Evolutionary conservation across 2,888 invertebrate species (phyloP), one percentile per base, ranked within the genome.

Genomic region (Drosophila planitibia): DNA sequence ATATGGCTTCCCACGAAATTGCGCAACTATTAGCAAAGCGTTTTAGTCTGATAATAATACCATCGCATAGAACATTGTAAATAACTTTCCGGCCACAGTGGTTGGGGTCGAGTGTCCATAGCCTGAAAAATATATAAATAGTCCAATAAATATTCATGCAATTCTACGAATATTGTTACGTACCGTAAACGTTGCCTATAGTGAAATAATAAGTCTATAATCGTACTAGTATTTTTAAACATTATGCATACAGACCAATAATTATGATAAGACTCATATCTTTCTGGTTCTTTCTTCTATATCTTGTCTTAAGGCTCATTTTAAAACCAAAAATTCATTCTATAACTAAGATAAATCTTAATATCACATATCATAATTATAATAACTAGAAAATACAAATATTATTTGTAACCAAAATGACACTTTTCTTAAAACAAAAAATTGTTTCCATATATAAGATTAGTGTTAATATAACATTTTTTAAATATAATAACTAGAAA

Each of bases 61-160:
- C 96, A 97, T 97, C 61, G 97, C 98, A 94, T 98, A 98, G 9
- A 96, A 96, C 97, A 99, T 99, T 93, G 99, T 99, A 94, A 99
- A 99, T 0, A 98, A 97, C 94, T 99, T 99, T 0, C 99, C 99
- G 37, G 97, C 97, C 71, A 96, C 96, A 12, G 99, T 99, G 4
- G 98, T 98, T 1, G 99, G 99, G 0, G 97, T 97, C n/a, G 93
- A 93, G 74, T 63, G 99, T 97, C 65, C 98, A 93, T 99, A 99
- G 3, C 84, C 84, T 85, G 14, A 5, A 70, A 68, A 25, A 54
- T 28, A 9, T 49, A 32, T 7, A 57, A 28, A 39, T 30, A 7
- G 4, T 52, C 12, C 12, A n/a, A 22, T 19, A 10, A 51, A 22
- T 41, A 28, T 22, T 16, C 37, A 28, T 12, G 4, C 7, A 28